Conservation (phyloP, 53 echinoderm and acorn worm genomes). For the Apostichopus leukothele region DNA sequence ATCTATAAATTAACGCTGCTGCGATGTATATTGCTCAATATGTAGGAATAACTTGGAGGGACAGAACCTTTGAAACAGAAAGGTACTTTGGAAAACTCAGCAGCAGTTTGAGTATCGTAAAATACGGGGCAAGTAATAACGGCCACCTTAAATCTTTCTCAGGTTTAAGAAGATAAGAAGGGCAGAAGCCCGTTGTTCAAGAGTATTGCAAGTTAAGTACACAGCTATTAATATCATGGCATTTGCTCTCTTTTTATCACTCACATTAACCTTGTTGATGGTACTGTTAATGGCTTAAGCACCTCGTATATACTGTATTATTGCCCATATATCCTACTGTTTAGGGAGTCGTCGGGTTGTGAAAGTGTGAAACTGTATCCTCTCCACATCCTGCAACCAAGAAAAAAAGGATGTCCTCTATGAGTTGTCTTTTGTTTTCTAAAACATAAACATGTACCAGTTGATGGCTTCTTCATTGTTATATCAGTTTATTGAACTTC, state of each 20-base stretch:
- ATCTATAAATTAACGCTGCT: too few relatives aligned
- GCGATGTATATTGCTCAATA: too few relatives aligned
- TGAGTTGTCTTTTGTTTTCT: constrained; percentile 1
- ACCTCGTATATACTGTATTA: not conserved
- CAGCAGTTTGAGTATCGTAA: too few relatives aligned
- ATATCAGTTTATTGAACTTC: not conserved
- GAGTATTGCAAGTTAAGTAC: not conserved
- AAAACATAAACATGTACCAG: not conserved
- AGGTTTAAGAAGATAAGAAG: too few relatives aligned
- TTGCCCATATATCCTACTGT: not conserved
- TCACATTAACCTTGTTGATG: not conserved
- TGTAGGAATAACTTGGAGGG: too few relatives aligned
- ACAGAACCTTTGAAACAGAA: too few relatives aligned
- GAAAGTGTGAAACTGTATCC: not conserved
- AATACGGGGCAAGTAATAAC: too few relatives aligned
- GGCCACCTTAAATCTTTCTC: too few relatives aligned
- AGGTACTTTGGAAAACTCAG: too few relatives aligned
- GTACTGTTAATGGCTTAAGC: not conserved
- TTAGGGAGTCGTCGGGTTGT: not conserved
- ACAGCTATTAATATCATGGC: not conserved
- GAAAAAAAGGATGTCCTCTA: constrained; percentile 10
- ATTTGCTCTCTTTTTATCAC: not conserved
- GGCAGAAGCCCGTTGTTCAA: too few relatives aligned
- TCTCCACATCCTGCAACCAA: constrained; percentile 31
- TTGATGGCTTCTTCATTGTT: not conserved